Percentiles rank a stretch among this genome's conserved stretches.
phyloP scores from a whole-genome alignment of 2,797 vertebrate species.

The Arremon brunneinucha region DNA sequence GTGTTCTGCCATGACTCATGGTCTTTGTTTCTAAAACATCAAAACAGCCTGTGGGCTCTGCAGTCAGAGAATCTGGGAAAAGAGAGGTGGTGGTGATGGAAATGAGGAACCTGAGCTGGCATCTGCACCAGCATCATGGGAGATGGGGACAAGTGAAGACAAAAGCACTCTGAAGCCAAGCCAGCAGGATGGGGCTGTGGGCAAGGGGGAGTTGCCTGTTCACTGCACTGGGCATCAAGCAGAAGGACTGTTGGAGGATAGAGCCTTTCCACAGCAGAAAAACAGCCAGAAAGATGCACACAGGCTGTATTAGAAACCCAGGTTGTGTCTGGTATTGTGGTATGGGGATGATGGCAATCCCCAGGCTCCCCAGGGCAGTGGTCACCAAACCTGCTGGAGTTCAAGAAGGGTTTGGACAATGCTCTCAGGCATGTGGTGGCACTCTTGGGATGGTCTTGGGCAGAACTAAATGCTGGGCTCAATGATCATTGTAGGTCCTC shows the following conservation, averaged over 20 bases:
- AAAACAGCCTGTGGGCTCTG: neutral
- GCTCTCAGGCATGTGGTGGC: neutral
- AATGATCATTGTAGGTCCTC: neutral
- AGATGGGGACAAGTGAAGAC: neutral
- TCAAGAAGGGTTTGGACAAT: neutral
- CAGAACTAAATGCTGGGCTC: neutral
- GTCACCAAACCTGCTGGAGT: neutral
- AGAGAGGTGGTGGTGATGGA: neutral
- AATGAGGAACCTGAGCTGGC: neutral
- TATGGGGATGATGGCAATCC: neutral
- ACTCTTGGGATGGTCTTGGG: neutral
- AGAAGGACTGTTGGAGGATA: neutral
- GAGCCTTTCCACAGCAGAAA: neutral
- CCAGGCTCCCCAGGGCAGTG: fast-evolving
- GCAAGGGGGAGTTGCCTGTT: neutral
- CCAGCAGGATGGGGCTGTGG: neutral
- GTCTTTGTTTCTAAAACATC: neutral
- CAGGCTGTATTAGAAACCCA: fast-evolving
- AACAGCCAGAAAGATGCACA: neutral
- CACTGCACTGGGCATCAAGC: neutral
- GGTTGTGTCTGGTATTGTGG: neutral
- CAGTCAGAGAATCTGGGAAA: neutral
- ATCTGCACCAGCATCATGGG: neutral
- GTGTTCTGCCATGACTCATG: neutral
- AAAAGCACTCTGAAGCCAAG: neutral